Evolutionary conservation across 2,113 vertebrate genomes (phyloP), one percentile per base, ranked within the genome.

Genomic region (Scomber japonicus): DNA sequence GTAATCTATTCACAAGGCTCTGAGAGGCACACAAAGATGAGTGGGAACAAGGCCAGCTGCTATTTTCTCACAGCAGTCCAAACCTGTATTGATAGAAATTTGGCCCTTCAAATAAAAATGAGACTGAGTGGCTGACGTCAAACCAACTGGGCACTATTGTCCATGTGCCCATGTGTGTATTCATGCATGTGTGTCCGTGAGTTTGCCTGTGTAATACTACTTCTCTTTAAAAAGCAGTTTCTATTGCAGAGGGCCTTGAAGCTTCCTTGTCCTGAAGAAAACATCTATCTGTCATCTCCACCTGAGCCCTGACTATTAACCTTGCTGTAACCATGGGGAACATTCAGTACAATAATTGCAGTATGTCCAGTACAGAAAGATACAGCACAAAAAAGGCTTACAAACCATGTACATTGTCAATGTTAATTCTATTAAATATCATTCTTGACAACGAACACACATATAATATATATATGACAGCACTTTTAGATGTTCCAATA

Each of bases 1-100:
- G 89, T 80, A 87, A 96, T 94, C 95, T 95, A 92, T 93, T 95
- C 80, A 92, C 92, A 87, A 88, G 69, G 91, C 77, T 90, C 81
- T 78, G 78, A 90, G 89, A 89, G 79, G 83, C 84, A 91, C 82
- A 91, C 86, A 78, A 76, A 91, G 90, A 92, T 78, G 86, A 87
- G 66, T 54, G 78, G 78, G 67, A 95, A 87, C 80, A 90, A 93
- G 85, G 84, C 73, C 88, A 82, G 87, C 73, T 86, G 82, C 79
- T 40, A 72, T 89, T 93, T 94, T 91, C 91, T 92, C 91, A 90
- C 78, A 64, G 77, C 63, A 85, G 67, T 68, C 78, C 46, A 88
- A 86, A 86, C 21, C 62, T 77, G 81, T 61, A 79, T 71, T 48
- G 90, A 90, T 82, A 93, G 81, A 90, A 81, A 63, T 86, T 65